These are phyloP conservation scores for Mionectes olivaceus DNA, from an alignment of 2,797 vertebrate genomes.

Conservation along the genomic window DNA sequence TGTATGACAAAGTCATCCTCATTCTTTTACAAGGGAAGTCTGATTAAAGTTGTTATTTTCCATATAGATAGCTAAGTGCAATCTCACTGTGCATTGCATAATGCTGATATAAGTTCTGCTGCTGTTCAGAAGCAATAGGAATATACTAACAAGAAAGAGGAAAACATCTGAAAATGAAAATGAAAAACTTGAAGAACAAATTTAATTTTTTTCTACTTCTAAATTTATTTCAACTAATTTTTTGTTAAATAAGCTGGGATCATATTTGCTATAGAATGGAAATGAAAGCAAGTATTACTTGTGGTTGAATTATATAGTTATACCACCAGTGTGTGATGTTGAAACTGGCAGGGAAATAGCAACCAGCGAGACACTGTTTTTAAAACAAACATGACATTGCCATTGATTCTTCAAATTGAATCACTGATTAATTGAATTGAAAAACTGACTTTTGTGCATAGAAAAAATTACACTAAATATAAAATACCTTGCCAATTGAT, in stretches of 20 bases:
- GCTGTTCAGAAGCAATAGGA: not conserved
- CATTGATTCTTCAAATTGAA: not conserved
- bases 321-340: not conserved
- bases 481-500: not conserved
- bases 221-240: not conserved
- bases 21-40: not conserved
- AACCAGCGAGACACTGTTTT: not conserved
- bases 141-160: not conserved
- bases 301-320: not conserved
- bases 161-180: not conserved
- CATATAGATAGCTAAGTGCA: not conserved
- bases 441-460: not conserved
- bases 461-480: not conserved
- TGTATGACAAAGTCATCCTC: not conserved
- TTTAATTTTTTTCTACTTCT: not conserved
- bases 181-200: rapidly evolving
- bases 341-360: not conserved
- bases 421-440: not conserved
- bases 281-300: not conserved
- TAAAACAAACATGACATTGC: not conserved
- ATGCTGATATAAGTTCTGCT: not conserved
- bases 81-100: not conserved
- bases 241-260: not conserved
- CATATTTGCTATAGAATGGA: not conserved
- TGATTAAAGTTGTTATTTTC: not conserved